phyloP scores from a whole-genome alignment of 2,113 vertebrate species.

The Actenoides hombroni region DNA sequence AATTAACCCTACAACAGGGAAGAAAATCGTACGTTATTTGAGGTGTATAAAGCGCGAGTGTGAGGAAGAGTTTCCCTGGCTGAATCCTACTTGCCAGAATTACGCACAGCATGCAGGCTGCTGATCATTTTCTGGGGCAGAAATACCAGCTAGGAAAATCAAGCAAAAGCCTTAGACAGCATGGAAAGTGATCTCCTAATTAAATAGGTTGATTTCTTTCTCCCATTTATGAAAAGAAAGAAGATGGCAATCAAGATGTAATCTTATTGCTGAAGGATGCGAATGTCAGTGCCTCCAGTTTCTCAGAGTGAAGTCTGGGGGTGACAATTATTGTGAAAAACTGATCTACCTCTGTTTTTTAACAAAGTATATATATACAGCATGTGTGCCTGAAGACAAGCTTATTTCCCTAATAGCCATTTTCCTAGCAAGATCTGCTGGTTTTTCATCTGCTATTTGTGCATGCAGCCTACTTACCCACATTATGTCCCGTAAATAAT shows the following conservation, averaged over 20 bases:
- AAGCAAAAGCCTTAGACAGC: background rate
- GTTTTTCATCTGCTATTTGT: slow-evolving; percentile 20
- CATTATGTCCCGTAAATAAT: slow-evolving; percentile 49
- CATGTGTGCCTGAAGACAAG: background rate
- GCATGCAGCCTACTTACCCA: background rate
- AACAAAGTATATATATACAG: background rate
- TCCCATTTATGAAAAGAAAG: background rate
- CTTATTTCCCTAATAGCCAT: background rate
- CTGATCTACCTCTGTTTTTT: background rate
- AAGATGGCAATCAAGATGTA: background rate
- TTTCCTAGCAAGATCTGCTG: slow-evolving; percentile 14
- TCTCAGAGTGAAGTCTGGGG: background rate
- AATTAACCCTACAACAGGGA: background rate
- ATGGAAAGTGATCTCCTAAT: background rate
- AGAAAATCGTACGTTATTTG: background rate
- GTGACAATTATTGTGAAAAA: background rate
- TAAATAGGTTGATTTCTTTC: background rate
- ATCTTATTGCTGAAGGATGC: background rate
- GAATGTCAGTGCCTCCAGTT: background rate
- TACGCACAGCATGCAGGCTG: background rate
- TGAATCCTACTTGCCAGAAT: background rate
- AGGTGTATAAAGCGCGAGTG: background rate
- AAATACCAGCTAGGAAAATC: background rate
- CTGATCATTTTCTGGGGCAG: background rate
- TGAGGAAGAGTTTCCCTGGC: background rate